These are phyloP conservation scores for Sanderia malayensis DNA, from an alignment of 30 jellyfish, hydroid and myxozoan species.

Conservation along the genomic window DNA sequence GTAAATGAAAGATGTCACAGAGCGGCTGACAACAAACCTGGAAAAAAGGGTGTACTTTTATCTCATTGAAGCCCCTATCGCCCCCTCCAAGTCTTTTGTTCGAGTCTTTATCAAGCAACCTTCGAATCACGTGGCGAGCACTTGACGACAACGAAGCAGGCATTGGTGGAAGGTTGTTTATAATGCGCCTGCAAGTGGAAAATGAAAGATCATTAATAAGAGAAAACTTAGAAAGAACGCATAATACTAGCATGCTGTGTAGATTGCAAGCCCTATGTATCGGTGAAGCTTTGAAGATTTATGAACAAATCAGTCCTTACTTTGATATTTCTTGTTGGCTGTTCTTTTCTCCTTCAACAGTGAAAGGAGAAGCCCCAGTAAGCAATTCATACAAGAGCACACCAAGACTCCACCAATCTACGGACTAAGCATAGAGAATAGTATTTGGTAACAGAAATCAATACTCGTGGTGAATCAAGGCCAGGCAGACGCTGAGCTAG, in stretches of 20 bases:
- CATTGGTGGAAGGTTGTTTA: slow-evolving; percentile 83
- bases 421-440: slow-evolving; percentile 83
- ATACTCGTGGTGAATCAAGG: too few relatives aligned
- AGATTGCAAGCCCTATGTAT: too few relatives aligned
- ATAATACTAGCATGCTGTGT: too few relatives aligned
- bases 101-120: slow-evolving; percentile 84
- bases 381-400: slow-evolving; percentile 85
- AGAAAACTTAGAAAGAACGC: too few relatives aligned
- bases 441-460: too few relatives aligned
- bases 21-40: slow-evolving; percentile 77
- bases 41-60: slow-evolving; percentile 76
- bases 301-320: too few relatives aligned
- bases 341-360: slow-evolving; percentile 92
- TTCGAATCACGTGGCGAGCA: slow-evolving; percentile 61
- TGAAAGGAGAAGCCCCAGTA: slow-evolving; percentile 98
- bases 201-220: too few relatives aligned
- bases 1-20: too few relatives aligned
- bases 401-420: slow-evolving; percentile 99
- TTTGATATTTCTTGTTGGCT: slow-evolving; percentile 85
- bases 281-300: too few relatives aligned
- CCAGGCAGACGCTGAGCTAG: too few relatives aligned
- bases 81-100: slow-evolving; percentile 84
- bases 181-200: slow-evolving; percentile 66
- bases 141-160: slow-evolving; percentile 69
- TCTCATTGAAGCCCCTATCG: slow-evolving; percentile 71